phyloP scores from a whole-genome alignment of 2,888 invertebrate species.

The Phragmatobia fuliginosa region DNA sequence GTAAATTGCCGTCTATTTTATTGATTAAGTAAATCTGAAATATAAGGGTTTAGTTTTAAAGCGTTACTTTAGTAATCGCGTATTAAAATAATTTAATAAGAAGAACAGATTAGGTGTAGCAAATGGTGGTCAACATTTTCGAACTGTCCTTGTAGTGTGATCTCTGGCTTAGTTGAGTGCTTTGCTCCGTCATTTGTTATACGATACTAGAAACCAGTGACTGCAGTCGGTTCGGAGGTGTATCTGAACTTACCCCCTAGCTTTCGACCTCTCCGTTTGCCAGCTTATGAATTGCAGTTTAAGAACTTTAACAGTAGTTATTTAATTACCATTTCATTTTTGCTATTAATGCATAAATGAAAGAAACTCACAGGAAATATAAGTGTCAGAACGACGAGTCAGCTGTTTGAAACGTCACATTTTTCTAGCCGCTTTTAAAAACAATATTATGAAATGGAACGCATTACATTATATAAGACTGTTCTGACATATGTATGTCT shows the following conservation, averaged over 20 bases:
- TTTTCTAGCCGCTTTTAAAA: conserved; percentile 58
- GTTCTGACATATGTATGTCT: conserved; percentile 26
- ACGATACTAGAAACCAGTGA: conserved; percentile 66
- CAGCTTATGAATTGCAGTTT: conserved; percentile 81
- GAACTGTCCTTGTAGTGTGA: conserved; percentile 46
- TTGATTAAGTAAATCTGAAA: too few species aligned
- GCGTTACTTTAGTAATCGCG: background rate
- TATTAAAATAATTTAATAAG: conserved; percentile 30
- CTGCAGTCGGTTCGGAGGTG: conserved; percentile 60
- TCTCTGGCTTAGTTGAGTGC: conserved; percentile 50
- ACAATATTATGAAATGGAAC: conserved; percentile 52
- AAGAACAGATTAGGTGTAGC: conserved; percentile 27
- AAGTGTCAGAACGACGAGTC: conserved; percentile 52
- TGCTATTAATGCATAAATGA: conserved; percentile 30
- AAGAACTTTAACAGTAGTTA: conserved; percentile 60
- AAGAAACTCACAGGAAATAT: conserved; percentile 39
- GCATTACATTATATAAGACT: conserved; percentile 32
- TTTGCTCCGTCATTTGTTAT: conserved; percentile 61
- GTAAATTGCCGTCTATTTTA: too few species aligned
- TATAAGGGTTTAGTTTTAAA: too few species aligned
- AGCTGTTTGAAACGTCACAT: conserved; percentile 62
- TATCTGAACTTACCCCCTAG: conserved; percentile 66
- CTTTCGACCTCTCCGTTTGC: conserved; percentile 65
- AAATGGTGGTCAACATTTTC: conserved; percentile 35
- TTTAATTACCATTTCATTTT: conserved; percentile 42